Base-by-base conservation (phyloP, 2,888 invertebrate genomes). In the Chrysolina americana region DNA sequence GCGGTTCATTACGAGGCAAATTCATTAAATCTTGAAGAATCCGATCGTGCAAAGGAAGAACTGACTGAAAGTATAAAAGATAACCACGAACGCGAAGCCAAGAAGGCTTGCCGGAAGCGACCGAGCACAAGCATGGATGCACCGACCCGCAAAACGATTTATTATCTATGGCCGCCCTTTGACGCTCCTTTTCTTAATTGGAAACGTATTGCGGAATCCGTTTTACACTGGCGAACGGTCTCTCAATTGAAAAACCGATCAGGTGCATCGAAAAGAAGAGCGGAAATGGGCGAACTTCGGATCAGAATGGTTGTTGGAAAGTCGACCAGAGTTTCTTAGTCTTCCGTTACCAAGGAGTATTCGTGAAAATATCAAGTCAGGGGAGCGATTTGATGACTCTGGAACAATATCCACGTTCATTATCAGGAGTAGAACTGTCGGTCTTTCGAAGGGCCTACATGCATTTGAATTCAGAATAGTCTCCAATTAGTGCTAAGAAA, bases 81-180 rank as follows among this genome's bases (percentile, higher is more conserved):
- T 53, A 41, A 65, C 41, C 41, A 59, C 11, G n/a, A 59, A 47
- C 13, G 48, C 23, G 28, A 64, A 9, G 23, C 48, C 48, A 23
- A 23, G 23, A 47, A 44, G 44, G 44, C 47, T 47, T 44, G 48
- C 65, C 44, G 65, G 65, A 65, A 65, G 65, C 19, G 48, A 65
- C 2, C 41, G 9, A 65, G 64, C 64, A 19, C 44, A 44, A 65
- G 64, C 41, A 19, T 19, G 19, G 44, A 65, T 44, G 47, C 78
- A 79, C 71, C 76, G 79, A 79, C 77, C 79, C 78, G 79, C 76
- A 73, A 78, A 79, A 73, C 79, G 76, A 81, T 81, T 81, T 80
- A 81, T 80, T 80, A 78, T 78, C 74, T 76, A 71, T 75, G 76
- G 74, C 77, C 78, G 78, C 79, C 81, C 79, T 79, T 80, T 80